Conservation (phyloP, 1,140 invertebrate species). For the Zeugodacus cucurbitae region DNA sequence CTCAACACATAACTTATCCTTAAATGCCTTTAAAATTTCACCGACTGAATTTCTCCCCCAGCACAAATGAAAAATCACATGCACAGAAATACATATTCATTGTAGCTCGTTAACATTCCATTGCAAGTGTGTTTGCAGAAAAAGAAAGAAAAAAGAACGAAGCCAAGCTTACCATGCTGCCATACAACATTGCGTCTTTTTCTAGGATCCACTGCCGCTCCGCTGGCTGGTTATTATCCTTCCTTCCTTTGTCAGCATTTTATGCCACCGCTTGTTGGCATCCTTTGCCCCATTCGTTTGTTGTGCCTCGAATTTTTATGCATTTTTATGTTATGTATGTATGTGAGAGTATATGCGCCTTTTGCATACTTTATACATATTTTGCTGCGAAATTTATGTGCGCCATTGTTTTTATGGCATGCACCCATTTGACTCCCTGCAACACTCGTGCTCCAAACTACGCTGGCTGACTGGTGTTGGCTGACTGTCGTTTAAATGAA, state of each 20-base stretch:
- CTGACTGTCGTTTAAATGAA: neutral
- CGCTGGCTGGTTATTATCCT: neutral
- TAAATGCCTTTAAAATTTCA: neutral
- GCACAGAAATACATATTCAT: neutral
- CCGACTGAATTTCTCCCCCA: neutral
- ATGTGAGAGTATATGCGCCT: conserved; percentile 45
- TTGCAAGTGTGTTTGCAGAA: conserved; percentile 48
- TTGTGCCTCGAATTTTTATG: conserved; percentile 16
- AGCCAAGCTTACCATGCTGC: neutral
- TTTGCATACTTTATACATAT: conserved; percentile 63
- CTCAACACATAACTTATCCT: neutral
- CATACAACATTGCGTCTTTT: neutral
- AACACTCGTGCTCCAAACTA: neutral
- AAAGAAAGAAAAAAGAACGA: conserved; percentile 39
- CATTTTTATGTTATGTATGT: conserved; percentile 47
- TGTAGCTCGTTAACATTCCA: conserved; percentile 58
- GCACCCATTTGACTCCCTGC: conserved; percentile 55
- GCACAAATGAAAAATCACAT: neutral
- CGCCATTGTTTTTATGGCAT: conserved; percentile 65
- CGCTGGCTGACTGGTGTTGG: neutral
- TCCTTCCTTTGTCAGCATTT: conserved; percentile 30
- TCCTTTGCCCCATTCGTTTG: neutral
- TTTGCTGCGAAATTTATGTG: conserved; percentile 64
- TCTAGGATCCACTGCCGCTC: neutral
- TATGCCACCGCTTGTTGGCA: neutral